Conservation (phyloP, 1,140 invertebrate genomes). For the Thaumetopoea pityocampa region DNA sequence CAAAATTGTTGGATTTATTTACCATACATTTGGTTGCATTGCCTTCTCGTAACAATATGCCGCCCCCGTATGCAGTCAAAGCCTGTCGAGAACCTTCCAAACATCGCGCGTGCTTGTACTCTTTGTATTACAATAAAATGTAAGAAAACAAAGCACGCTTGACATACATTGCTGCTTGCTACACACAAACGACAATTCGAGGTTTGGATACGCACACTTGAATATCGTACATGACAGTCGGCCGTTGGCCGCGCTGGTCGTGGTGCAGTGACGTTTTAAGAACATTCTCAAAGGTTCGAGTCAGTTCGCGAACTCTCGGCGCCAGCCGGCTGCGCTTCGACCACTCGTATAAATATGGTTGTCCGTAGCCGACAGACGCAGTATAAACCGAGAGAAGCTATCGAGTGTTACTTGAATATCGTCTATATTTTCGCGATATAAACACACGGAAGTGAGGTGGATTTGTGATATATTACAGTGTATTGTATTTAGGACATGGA, state of each 20-base stretch:
- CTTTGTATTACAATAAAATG: too few species aligned
- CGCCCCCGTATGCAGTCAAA: too few species aligned
- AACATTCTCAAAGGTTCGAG: slow-evolving; percentile 43
- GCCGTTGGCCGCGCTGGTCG: not conserved
- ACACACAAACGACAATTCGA: too few species aligned
- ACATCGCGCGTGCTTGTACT: too few species aligned
- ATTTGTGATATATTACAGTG: slow-evolving; percentile 58
- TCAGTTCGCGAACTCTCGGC: slow-evolving; percentile 14
- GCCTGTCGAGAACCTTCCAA: too few species aligned
- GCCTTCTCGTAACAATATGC: too few species aligned
- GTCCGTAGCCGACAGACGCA: slow-evolving; percentile 27
- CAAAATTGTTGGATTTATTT: too few species aligned
- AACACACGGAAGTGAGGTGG: slow-evolving; percentile 43
- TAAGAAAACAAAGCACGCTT: too few species aligned
- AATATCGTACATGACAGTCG: not conserved
- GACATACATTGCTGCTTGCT: too few species aligned
- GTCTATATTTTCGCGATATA: slow-evolving; percentile 22
- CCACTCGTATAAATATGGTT: slow-evolving; percentile 47
- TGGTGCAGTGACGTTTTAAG: not conserved
- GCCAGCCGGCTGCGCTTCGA: slow-evolving; percentile 14
- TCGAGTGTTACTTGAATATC: slow-evolving; percentile 28
- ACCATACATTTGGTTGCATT: too few species aligned
- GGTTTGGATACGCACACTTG: not conserved
- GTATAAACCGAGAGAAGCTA: slow-evolving; percentile 49
- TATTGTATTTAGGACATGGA: slow-evolving; percentile 53